Evolutionary conservation across 2,888 invertebrate species (phyloP), one percentile per base, ranked within the genome.

Genomic region (Alcis repandata): DNA sequence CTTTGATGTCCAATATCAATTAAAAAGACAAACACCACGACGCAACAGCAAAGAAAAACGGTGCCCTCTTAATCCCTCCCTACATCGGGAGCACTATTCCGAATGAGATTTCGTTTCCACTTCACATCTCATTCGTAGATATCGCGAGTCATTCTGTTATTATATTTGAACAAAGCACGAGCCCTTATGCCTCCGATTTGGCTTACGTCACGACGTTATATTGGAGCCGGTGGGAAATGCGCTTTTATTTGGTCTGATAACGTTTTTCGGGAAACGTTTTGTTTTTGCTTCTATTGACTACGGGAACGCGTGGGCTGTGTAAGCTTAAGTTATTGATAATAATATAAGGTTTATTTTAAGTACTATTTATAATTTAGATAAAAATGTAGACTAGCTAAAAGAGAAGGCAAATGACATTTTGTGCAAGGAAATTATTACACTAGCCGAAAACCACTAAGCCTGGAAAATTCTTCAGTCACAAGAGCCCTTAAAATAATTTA

Each of bases 91-190:
- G 79, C 83, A 87, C 87, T 86, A 86, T 83, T 86, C 82, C 77
- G 83, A 87, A 89, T 88, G 85, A 89, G 88, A 89, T 90, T 89
- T 84, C 83, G 73, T 83, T 79, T 86, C 86, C 81, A 80, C 84
- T 79, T 85, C 87, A 86, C 88, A 87, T 89, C 89, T 89, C 82
- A 88, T 84, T 89, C 86, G 79, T 72, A 82, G 85, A 89, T 88
- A 87, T 83, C 81, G 84, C 89, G 76, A 90, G 86, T 91, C 71
- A 72, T 69, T 70, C 69, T 63, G 57, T 67, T 73, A 73, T 73
- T 68, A 69, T 73, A 73, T 71, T 79, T 81, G 85, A 84, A 88
- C 88, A 89, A 87, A 86, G 87, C 85, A 84, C 86, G 80, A 82
- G 63, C 65, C 85, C 85, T 88, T 83, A 86, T 88, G 87, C 83